Evolutionary conservation across 2,113 vertebrate genomes (phyloP).

Genomic region (Osmerus eperlanus): DNA sequence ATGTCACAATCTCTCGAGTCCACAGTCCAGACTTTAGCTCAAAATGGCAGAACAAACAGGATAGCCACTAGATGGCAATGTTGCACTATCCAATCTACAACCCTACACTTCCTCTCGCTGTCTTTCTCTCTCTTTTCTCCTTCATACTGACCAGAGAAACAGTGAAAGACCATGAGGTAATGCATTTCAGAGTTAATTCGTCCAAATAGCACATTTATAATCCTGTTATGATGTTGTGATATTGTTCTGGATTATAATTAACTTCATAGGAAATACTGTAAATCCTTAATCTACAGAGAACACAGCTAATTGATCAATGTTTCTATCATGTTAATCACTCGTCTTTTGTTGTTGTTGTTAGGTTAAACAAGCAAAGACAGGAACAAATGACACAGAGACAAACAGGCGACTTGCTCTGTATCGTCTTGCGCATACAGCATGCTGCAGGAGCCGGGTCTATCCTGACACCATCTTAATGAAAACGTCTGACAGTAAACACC

Average conservation of each 20-base stretch:
- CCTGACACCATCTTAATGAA: conserved; percentile 73
- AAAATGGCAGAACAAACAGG: neutral
- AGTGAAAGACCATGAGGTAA: too few relatives aligned
- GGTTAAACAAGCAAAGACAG: conserved; percentile 4
- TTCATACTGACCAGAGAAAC: neutral
- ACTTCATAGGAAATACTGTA: too few relatives aligned
- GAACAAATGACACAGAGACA: conserved; percentile 6
- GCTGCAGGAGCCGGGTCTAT: conserved; percentile 52
- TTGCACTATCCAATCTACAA: neutral
- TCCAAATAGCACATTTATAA: too few relatives aligned
- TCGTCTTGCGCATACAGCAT: conserved; percentile 50
- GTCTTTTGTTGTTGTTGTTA: conserved; percentile 12
- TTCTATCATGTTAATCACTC: conserved; percentile 5
- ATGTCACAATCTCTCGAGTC: too few relatives aligned
- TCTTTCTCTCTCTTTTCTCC: neutral
- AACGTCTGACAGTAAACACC: conserved; percentile 55
- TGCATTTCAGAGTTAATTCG: too few relatives aligned
- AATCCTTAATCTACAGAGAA: too few relatives aligned
- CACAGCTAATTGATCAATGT: too few relatives aligned
- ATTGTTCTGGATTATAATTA: too few relatives aligned
- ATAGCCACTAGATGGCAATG: conserved; percentile 5
- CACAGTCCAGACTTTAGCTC: too few relatives aligned
- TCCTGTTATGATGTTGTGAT: too few relatives aligned
- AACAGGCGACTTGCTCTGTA: conserved; percentile 17
- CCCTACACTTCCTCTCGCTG: neutral